These are phyloP conservation scores for Aplidium turbinatum DNA, from an alignment of 23 tunicate species.

Conservation along the genomic window DNA sequence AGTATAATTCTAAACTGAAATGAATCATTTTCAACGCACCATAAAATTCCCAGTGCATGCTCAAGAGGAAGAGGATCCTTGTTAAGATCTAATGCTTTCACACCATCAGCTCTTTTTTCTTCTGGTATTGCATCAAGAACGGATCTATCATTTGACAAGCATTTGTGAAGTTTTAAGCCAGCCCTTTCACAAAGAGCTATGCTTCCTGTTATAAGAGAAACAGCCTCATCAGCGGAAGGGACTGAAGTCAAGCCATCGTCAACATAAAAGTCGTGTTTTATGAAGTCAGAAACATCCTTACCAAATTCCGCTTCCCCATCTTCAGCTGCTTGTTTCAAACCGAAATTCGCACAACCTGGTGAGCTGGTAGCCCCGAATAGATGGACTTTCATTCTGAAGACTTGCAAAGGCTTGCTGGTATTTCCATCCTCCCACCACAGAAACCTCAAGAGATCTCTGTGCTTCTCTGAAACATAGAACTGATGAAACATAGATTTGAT, in stretches of 20 bases:
- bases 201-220: background rate
- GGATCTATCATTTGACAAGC: no score
- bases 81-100: constrained; percentile 5
- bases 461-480: background rate
- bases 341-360: constrained; percentile 26
- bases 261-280: constrained; percentile 2
- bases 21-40: constrained; percentile 24
- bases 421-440: constrained; percentile 16
- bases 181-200: no score
- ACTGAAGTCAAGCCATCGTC: constrained; percentile 26
- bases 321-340: constrained; percentile 18
- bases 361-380: constrained; percentile 11
- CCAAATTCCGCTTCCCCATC: constrained; percentile 24
- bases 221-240: background rate
- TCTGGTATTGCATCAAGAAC: no score
- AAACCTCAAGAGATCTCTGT: constrained; percentile 4
- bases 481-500: background rate
- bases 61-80: constrained; percentile 15
- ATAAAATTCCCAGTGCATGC: constrained; percentile 12
- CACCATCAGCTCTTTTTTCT: no score
- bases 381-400: constrained; percentile 7
- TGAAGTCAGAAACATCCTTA: background rate
- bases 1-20: constrained; percentile 6
- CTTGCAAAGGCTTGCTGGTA: background rate
- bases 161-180: no score